Base-by-base conservation (phyloP, 2,888 invertebrate species). In the Dexiosoma caninum region DNA sequence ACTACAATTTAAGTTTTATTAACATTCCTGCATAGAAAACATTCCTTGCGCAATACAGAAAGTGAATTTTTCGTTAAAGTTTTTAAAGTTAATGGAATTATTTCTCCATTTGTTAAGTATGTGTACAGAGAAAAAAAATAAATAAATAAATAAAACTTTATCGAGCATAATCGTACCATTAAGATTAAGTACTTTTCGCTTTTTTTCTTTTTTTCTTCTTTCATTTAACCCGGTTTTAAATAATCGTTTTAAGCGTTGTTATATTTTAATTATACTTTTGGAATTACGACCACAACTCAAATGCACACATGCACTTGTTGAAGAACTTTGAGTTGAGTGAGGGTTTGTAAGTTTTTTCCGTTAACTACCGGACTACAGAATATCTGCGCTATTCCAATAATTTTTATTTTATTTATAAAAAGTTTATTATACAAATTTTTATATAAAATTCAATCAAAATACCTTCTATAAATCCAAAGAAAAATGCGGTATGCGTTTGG, bases 221-320 rank as follows among this genome's bases (percentile, higher is more conserved):
- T 5, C 35, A 51, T 44, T 62, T 46, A 69, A 77, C 16, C 70
- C 46, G 21, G 51, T 35, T 67, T 75, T 77, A 77, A 77, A 70
- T 70, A 62, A 77, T 77, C 55, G 69, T 75, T 44, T 69, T 53
- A 46, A 67, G 67, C 67, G 49, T 32, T 59, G 30, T 42, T 23
- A 46, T 55, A 77, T 70, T 70, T 77, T 77, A 69, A 77, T 77
- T 77, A 77, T 62, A 44, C 60, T 70, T 57, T 66, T 46, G 51
- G n/a, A 42, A 53, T 51, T 44, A 16, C 35, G 23, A 35, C 35
- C 51, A 42, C 35, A 75, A 42, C 21, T 51, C 40, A 42, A 5
- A 30, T 21, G 16, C 49, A 60, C 5, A 62, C 40, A 32, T 10
- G 16, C 14, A 9, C 9, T 32, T 30, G 14, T 16, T 32, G 1